Percentiles rank a stretch among this genome's conserved stretches.
These are phyloP conservation scores for Salarias fasciatus DNA, from an alignment of 2,797 vertebrate genomes.

Conservation along the genomic window DNA sequence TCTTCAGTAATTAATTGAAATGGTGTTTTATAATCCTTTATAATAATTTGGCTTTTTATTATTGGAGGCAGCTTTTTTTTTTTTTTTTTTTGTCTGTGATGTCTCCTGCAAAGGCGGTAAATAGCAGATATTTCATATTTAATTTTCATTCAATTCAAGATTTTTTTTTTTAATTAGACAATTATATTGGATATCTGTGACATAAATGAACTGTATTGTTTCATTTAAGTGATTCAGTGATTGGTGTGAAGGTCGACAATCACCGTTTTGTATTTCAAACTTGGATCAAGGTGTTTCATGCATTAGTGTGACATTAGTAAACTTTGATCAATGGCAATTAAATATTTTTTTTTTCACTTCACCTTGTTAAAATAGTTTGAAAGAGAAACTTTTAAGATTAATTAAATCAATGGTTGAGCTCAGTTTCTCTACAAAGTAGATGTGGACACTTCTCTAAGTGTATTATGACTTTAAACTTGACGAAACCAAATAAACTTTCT, in stretches of 20 bases:
- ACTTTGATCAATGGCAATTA: too few relatives aligned
- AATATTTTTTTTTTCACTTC: too few relatives aligned
- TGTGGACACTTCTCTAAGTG: too few relatives aligned
- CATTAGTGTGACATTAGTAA: too few relatives aligned
- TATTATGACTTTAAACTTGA: too few relatives aligned
- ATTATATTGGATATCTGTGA: not conserved
- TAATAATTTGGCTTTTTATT: not conserved
- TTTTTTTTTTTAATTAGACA: not conserved
- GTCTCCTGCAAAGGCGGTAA: not conserved
- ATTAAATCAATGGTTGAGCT: too few relatives aligned
- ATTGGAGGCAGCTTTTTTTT: not conserved
- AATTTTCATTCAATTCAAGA: not conserved
- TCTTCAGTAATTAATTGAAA: conserved; percentile 13
- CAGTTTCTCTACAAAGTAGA: too few relatives aligned
- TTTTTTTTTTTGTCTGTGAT: not conserved
- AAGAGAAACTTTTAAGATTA: too few relatives aligned
- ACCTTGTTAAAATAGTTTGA: too few relatives aligned
- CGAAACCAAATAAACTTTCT: not conserved
- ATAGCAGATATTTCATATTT: not conserved
- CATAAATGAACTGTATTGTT: not conserved
- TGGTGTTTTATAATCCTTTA: not conserved
- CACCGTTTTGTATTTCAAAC: not conserved
- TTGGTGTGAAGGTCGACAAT: not conserved
- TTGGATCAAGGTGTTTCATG: not conserved
- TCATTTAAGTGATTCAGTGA: not conserved